Percentiles rank a stretch among this genome's conserved stretches.
Conservation (phyloP, 1,140 invertebrate species). For the Sinonovacula constricta region DNA sequence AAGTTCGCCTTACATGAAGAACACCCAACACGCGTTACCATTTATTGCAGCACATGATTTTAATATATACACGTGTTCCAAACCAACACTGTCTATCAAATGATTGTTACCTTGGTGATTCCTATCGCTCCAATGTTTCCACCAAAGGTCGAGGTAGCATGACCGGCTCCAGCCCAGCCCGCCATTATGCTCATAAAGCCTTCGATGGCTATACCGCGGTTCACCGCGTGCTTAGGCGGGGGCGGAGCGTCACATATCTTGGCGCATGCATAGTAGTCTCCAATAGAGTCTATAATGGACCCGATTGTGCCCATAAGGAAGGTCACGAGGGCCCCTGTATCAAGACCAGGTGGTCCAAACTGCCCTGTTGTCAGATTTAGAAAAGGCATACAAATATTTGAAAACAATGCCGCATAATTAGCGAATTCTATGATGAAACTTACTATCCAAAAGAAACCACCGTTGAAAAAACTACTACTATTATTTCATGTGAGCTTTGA, state of each 20-base stretch:
- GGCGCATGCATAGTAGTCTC: constrained; percentile 71
- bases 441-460: too few species aligned
- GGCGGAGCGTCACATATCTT: constrained; percentile 58
- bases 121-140: constrained; percentile 56
- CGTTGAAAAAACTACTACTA: neutral
- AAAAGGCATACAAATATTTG: too few species aligned
- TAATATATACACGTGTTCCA: too few species aligned
- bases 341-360: constrained; percentile 64
- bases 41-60: too few species aligned
- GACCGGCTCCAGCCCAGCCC: constrained; percentile 88
- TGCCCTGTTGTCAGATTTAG: constrained; percentile 63
- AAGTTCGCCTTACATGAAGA: too few species aligned
- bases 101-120: constrained; percentile 59
- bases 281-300: constrained; percentile 75
- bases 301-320: constrained; percentile 66
- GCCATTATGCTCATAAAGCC: constrained; percentile 89
- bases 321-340: constrained; percentile 57
- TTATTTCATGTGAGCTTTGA: neutral
- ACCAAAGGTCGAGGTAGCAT: constrained; percentile 89
- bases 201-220: constrained; percentile 85
- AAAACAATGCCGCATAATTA: too few species aligned
- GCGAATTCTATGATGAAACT: too few species aligned
- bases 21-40: too few species aligned
- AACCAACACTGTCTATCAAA: too few species aligned
- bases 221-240: constrained; percentile 66